Percentiles rank a stretch among this genome's conserved stretches.
Evolutionary conservation across 2,113 vertebrate species (phyloP).

Genomic region (Pterocles burchelli): DNA sequence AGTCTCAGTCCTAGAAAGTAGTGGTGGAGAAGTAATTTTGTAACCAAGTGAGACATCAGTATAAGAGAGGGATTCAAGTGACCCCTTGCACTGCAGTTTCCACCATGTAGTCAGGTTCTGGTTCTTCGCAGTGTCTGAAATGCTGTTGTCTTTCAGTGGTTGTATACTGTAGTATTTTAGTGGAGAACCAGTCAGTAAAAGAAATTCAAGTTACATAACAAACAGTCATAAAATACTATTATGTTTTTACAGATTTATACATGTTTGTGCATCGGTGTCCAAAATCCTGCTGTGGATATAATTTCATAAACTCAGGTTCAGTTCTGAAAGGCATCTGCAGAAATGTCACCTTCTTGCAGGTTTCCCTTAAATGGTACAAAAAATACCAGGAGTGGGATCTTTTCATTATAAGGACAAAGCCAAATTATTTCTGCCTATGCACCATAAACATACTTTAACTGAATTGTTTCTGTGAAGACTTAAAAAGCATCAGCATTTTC

Average conservation of each 20-base stretch:
- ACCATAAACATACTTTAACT: neutral
- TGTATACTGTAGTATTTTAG: neutral
- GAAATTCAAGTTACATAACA: neutral
- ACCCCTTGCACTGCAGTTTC: neutral
- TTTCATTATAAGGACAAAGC: neutral
- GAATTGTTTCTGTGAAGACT: neutral
- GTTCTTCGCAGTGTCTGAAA: neutral
- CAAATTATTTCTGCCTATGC: neutral
- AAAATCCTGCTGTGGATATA: neutral
- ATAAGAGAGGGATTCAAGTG: neutral
- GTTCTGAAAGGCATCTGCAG: neutral
- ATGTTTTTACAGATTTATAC: neutral
- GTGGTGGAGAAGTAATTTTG: neutral
- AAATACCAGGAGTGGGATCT: neutral
- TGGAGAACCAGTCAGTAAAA: neutral
- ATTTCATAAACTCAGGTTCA: neutral
- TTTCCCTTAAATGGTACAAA: neutral
- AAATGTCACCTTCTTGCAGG: neutral
- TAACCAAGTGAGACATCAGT: neutral
- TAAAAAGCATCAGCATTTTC: neutral
- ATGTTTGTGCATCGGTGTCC: neutral
- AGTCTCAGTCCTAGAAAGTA: neutral
- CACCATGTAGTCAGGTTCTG: neutral
- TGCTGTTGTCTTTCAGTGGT: neutral
- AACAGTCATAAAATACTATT: neutral